phyloP scores from a whole-genome alignment of 2,888 invertebrate species.

The Drosophila anomelani region DNA sequence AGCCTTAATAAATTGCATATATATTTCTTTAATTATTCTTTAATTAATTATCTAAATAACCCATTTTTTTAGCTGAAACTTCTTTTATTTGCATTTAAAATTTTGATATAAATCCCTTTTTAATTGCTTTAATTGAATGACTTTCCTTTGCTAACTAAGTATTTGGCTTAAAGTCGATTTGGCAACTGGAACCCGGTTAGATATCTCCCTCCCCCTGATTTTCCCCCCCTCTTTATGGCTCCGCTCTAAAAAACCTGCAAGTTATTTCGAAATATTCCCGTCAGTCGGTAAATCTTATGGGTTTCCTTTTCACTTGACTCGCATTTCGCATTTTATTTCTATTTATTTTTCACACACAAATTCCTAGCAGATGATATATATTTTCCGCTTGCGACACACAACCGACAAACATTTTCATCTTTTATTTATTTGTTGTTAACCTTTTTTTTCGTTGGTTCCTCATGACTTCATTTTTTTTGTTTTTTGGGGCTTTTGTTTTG shows the following conservation, averaged over 20 bases:
- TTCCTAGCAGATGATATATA: conserved; percentile 51
- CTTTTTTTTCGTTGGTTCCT: conserved; percentile 53
- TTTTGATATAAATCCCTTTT: too few species aligned
- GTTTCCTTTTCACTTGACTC: conserved; percentile 36
- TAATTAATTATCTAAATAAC: too few species aligned
- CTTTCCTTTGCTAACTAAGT: not conserved
- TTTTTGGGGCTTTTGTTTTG: conserved; percentile 55
- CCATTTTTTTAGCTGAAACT: too few species aligned
- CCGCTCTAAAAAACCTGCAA: conserved; percentile 22
- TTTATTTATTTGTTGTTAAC: conserved; percentile 58
- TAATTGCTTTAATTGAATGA: too few species aligned
- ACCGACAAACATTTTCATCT: conserved; percentile 40
- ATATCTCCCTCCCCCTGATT: not conserved
- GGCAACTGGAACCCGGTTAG: conserved; percentile 15
- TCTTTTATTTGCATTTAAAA: too few species aligned
- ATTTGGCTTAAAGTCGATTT: not conserved
- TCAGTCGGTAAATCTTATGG: conserved; percentile 32
- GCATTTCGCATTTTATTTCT: conserved; percentile 16
- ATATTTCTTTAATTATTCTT: too few species aligned
- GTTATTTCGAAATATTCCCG: conserved; percentile 39
- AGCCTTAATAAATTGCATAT: too few species aligned
- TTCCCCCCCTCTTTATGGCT: not conserved
- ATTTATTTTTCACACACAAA: conserved; percentile 40
- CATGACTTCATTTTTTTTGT: conserved; percentile 67
- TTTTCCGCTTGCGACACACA: conserved; percentile 51